These are phyloP conservation scores for Aspidapion aeneum DNA, from an alignment of 2,888 invertebrate species.

Conservation along the genomic window DNA sequence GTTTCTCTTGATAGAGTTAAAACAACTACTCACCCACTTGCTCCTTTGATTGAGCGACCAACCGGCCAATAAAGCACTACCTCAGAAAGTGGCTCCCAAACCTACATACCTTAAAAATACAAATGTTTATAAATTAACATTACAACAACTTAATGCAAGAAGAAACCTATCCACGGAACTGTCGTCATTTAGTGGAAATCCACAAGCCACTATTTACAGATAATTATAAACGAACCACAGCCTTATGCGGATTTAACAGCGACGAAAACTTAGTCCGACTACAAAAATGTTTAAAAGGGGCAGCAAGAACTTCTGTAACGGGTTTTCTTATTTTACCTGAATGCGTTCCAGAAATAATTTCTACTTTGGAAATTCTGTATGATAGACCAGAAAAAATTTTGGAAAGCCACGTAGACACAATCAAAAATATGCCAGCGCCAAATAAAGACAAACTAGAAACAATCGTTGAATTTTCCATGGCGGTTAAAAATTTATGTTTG, in stretches of 20 bases:
- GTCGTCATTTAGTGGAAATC: background rate
- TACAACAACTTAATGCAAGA: background rate
- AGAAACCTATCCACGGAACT: background rate
- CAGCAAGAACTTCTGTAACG: conserved; percentile 9
- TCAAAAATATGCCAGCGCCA: no score
- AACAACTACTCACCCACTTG: no score
- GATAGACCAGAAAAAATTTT: conserved; percentile 16
- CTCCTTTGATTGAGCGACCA: no score
- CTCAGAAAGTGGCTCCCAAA: no score
- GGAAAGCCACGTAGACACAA: no score
- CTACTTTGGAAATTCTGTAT: conserved; percentile 11
- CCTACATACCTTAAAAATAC: no score
- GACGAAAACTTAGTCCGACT: conserved; percentile 13
- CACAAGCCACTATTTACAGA: conserved; percentile 7
- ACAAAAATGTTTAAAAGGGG: conserved; percentile 9
- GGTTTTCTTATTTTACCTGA: conserved; percentile 10
- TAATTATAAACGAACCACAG: conserved; percentile 6
- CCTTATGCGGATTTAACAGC: conserved; percentile 8
- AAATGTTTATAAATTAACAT: no score
- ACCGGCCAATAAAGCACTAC: no score
- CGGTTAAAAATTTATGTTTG: no score
- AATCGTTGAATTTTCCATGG: no score
- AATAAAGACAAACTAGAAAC: no score
- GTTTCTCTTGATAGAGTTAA: no score
- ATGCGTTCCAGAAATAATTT: conserved; percentile 12